Conservation (phyloP, 2,797 vertebrate genomes). For the Hyperoplus lanceolatus region DNA sequence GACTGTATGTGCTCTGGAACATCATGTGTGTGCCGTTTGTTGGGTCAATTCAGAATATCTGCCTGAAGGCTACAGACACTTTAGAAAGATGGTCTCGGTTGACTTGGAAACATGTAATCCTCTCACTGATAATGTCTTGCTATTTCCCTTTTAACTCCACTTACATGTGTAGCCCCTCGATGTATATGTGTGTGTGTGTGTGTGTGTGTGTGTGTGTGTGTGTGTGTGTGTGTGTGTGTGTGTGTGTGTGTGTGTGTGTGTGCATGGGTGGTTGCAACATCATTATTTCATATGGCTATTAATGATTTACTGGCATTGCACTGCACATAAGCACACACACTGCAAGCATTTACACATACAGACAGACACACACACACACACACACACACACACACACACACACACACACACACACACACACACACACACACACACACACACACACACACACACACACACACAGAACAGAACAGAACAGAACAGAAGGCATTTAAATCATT, state of each 20-base stretch:
- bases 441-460: too few species aligned
- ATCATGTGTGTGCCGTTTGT: background rate
- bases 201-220: background rate
- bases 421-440: too few species aligned
- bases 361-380: too few species aligned
- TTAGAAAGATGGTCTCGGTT: slow-evolving; percentile 30
- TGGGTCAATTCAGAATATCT: background rate
- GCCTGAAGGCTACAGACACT: slow-evolving; percentile 13
- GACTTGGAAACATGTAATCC: slow-evolving; percentile 31
- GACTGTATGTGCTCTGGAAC: background rate
- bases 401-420: too few species aligned
- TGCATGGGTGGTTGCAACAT: slow-evolving; percentile 17
- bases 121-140: slow-evolving; percentile 15
- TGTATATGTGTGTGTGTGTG: background rate
- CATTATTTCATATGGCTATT: slow-evolving; percentile 42
- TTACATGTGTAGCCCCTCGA: slow-evolving; percentile 13
- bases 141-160: slow-evolving; percentile 24
- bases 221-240: too few species aligned
- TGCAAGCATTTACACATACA: too few species aligned
- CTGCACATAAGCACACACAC: background rate
- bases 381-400: too few species aligned
- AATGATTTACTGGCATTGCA: slow-evolving; percentile 30
- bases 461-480: too few species aligned
- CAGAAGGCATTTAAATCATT: too few species aligned
- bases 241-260: too few species aligned